Conservation (phyloP, 23 tunicate genomes). For the Styela clava region DNA sequence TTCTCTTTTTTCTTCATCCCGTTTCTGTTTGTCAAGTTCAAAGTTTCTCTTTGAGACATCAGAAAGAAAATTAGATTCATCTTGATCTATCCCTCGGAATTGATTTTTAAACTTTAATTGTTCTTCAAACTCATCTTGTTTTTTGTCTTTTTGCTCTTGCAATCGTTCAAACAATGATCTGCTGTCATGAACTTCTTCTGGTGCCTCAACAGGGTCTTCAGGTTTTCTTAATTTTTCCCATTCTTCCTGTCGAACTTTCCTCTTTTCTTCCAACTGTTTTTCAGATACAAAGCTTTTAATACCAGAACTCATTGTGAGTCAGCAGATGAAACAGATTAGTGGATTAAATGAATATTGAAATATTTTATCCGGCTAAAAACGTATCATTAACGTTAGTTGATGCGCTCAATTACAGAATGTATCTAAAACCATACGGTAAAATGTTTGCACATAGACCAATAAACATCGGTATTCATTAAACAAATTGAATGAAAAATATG, state of each 20-base stretch:
- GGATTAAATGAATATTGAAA: too few relatives aligned
- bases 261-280: conserved; percentile 58
- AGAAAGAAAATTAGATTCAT: conserved; percentile 66
- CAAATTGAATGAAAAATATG: too few relatives aligned
- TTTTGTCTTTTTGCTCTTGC: conserved; percentile 91
- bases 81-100: conserved; percentile 84
- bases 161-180: conserved; percentile 73
- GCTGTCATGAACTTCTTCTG: conserved; percentile 78
- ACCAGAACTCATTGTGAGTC: conserved; percentile 15
- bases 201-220: conserved; percentile 79
- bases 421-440: too few relatives aligned
- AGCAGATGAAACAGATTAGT: too few relatives aligned
- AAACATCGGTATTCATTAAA: too few relatives aligned
- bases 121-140: conserved; percentile 87
- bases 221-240: conserved; percentile 89
- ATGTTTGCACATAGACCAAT: too few relatives aligned
- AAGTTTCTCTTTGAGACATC: conserved; percentile 37
- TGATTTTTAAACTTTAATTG: conserved; percentile 82
- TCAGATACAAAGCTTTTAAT: conserved; percentile 87
- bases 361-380: too few relatives aligned
- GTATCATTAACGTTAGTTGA: too few relatives aligned
- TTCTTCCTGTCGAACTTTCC: conserved; percentile 71
- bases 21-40: conserved; percentile 52
- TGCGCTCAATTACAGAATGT: too few relatives aligned
- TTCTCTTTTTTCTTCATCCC: conserved; percentile 52